Evolutionary conservation across 2,888 invertebrate genomes (phyloP).

Genomic region (Lycocerus yunnanus): DNA sequence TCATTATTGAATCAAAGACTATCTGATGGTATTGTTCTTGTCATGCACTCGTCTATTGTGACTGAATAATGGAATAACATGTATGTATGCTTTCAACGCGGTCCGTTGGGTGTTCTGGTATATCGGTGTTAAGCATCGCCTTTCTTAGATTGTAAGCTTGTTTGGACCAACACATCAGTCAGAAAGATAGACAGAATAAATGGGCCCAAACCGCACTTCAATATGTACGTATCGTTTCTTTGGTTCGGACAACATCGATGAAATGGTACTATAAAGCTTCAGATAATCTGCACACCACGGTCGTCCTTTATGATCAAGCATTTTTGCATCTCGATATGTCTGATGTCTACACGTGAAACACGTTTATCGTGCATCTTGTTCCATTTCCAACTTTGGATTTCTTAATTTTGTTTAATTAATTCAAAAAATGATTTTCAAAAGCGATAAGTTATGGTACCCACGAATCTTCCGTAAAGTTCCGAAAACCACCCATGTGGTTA

Average conservation of each 20-base stretch:
- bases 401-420: not conserved
- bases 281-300: conserved; percentile 14
- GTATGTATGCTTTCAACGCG: conserved; percentile 26
- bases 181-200: conserved; percentile 24
- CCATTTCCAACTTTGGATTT: not conserved
- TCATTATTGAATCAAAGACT: conserved; percentile 27
- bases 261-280: conserved; percentile 20
- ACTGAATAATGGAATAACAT: conserved; percentile 22
- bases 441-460: not conserved
- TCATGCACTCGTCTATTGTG: conserved; percentile 19
- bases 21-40: conserved; percentile 22
- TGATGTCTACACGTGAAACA: not conserved
- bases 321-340: not conserved
- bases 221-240: conserved; percentile 23
- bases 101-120: conserved; percentile 9
- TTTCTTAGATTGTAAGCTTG: conserved; percentile 18
- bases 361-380: not conserved
- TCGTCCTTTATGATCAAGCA: conserved; percentile 11
- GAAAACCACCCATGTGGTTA: not conserved
- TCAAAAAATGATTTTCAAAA: not conserved
- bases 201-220: conserved; percentile 27
- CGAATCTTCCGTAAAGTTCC: not conserved
- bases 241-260: conserved; percentile 26
- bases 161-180: conserved; percentile 27
- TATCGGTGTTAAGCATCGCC: conserved; percentile 16